Conservation (phyloP, 2,113 vertebrate genomes). For the Mus musculus region GRCm39 chr1:81460001-81460500, state of each 20-base stretch:
- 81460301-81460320: neutral
- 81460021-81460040: neutral
- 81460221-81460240: neutral
- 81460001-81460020: neutral
- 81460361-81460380: neutral
- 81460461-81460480: conserved; percentile 50
- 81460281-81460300: neutral
- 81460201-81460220: neutral
- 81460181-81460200: neutral
- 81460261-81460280: neutral
- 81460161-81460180: neutral
- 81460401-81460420: conserved; percentile 3
- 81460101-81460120: neutral
- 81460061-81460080: neutral
- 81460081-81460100: neutral
- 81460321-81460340: neutral
- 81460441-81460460: conserved; percentile 32
- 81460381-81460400: conserved; percentile 25
- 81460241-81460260: neutral
- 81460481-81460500: conserved; percentile 60
- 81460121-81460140: neutral
- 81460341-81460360: neutral
- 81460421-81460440: conserved; percentile 14
- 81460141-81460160: rapidly evolving
- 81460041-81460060: neutral